Conservation (phyloP, 64 coral and sea anemone species). For the Acropora tenuis region DNA sequence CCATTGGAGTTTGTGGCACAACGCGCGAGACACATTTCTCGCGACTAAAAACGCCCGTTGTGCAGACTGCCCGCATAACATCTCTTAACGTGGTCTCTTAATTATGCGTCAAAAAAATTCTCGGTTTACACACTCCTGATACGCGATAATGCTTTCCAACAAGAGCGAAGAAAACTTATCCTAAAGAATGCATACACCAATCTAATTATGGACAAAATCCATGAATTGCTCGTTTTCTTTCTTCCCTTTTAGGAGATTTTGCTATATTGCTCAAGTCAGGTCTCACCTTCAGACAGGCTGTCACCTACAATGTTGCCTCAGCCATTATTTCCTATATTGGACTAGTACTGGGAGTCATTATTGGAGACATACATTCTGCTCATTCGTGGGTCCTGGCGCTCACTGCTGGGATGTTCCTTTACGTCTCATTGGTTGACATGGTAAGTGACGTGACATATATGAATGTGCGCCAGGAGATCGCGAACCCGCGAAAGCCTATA, state of each 20-base stretch:
- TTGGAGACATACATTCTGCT: constrained; percentile 88
- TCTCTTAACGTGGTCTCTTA: too few relatives aligned
- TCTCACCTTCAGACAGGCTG: constrained; percentile 89
- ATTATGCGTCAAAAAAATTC: too few relatives aligned
- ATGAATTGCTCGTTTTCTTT: neutral
- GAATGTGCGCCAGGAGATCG: too few relatives aligned
- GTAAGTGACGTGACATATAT: constrained; percentile 40
- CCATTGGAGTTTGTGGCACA: neutral
- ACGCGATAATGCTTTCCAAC: too few relatives aligned
- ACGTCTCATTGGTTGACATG: constrained; percentile 94
- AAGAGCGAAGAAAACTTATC: too few relatives aligned
- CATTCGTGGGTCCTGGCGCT: constrained; percentile 92
- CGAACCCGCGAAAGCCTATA: too few relatives aligned
- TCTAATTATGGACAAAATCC: too few relatives aligned
- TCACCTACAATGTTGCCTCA: constrained; percentile 90
- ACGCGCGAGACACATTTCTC: neutral
- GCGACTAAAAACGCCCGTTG: too few relatives aligned
- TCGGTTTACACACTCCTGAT: too few relatives aligned
- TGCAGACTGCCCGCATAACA: too few relatives aligned
- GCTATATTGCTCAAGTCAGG: constrained; percentile 95
- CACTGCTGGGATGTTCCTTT: constrained; percentile 97
- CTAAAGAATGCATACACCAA: too few relatives aligned
- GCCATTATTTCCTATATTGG: constrained; percentile 90
- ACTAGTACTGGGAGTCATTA: constrained; percentile 79
- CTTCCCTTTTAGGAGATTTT: constrained; percentile 85